Conservation (phyloP, 2,797 vertebrate species). For the Decapterus maruadsi region DNA sequence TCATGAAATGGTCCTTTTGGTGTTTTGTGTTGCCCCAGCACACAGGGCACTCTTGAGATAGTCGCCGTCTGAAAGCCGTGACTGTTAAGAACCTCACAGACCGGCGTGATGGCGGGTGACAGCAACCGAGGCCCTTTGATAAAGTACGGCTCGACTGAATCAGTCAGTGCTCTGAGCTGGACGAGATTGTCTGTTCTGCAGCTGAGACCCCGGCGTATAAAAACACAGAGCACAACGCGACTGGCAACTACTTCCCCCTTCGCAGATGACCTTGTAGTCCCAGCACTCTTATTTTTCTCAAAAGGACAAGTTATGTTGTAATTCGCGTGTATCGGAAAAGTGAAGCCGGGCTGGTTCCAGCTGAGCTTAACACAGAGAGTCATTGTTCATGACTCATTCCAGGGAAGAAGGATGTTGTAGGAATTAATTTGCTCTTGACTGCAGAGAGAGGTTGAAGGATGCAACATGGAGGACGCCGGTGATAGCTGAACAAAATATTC, state of each 20-base stretch:
- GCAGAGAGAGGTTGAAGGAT: constrained; percentile 31
- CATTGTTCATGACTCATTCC: constrained; percentile 59
- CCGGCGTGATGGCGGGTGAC: constrained; percentile 32
- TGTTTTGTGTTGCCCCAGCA: constrained; percentile 22
- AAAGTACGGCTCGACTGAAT: constrained; percentile 35
- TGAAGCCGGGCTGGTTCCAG: constrained; percentile 38
- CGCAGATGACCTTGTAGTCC: constrained; percentile 29
- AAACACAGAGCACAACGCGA: constrained; percentile 9
- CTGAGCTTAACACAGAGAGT: constrained; percentile 27
- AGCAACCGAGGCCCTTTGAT: constrained; percentile 39
- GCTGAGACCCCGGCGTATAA: constrained; percentile 34
- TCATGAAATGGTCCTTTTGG: constrained; percentile 27
- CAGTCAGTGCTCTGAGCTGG: constrained; percentile 29
- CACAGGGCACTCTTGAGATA: constrained; percentile 37
- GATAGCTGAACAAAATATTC: constrained; percentile 33
- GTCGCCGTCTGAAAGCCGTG: constrained; percentile 26
- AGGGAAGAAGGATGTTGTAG: constrained; percentile 49
- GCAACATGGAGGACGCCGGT: constrained; percentile 22
- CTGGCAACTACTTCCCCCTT: constrained; percentile 23
- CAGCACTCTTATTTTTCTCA: constrained; percentile 22
- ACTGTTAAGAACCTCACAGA: constrained; percentile 20
- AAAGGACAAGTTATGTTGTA: constrained; percentile 29
- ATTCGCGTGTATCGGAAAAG: constrained; percentile 28
- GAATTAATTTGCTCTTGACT: constrained; percentile 43
- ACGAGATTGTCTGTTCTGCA: constrained; percentile 31